Evolutionary conservation across 2,888 invertebrate genomes (phyloP).

Genomic region (Limnephilus lunatus): DNA sequence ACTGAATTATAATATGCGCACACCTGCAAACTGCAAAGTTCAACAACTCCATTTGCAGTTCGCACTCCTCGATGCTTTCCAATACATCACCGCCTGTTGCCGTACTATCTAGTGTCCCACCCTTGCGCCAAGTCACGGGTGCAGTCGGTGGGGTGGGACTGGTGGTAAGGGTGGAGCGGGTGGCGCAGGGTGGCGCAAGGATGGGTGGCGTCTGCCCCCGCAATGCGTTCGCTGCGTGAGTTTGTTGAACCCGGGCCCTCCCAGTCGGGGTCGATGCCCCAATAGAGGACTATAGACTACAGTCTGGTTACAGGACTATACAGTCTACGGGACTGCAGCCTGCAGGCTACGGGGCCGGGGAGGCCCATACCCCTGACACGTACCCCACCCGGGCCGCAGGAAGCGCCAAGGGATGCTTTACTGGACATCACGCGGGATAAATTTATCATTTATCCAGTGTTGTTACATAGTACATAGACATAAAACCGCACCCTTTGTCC

Average conservation of each 20-base stretch:
- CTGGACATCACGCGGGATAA: background rate
- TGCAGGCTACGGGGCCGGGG: background rate
- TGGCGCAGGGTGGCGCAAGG: background rate
- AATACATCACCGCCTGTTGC: background rate
- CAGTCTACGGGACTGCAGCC: background rate
- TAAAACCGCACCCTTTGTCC: background rate
- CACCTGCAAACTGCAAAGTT: background rate
- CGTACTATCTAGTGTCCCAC: background rate
- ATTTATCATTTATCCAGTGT: background rate
- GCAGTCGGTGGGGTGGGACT: background rate
- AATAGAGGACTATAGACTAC: background rate
- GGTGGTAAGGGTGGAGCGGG: background rate
- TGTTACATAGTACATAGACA: background rate
- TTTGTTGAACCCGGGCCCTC: constrained; percentile 4
- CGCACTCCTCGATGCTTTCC: background rate
- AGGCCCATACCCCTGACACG: background rate
- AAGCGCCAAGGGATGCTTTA: background rate
- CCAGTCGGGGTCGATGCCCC: background rate
- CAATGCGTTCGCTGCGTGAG: constrained; percentile 26
- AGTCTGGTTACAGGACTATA: background rate
- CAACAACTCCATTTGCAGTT: background rate
- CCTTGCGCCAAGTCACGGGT: background rate
- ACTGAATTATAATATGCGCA: background rate
- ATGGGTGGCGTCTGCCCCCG: constrained; percentile 19
- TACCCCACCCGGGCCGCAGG: background rate